Evolutionary conservation across 2,113 vertebrate genomes (phyloP).

Genomic region (Gasterosteus nipponicus): DNA sequence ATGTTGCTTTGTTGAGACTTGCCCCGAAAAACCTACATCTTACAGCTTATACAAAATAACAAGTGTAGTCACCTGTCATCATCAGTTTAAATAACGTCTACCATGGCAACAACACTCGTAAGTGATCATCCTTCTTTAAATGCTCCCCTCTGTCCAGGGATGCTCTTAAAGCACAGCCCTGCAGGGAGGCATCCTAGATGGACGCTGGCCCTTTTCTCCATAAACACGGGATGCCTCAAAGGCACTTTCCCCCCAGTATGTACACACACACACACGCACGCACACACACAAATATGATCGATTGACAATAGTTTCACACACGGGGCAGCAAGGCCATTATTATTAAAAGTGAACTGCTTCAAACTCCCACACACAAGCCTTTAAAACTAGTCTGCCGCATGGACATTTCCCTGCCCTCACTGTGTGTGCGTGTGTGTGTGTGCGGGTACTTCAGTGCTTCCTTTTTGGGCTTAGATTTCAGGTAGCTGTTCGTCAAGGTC

Average conservation of each 20-base stretch:
- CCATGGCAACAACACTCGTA: background rate
- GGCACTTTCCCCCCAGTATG: background rate
- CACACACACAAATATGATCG: conserved; percentile 10
- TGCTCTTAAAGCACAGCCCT: conserved; percentile 12
- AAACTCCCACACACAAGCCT: background rate
- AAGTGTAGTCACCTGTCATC: no score
- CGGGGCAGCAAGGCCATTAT: background rate
- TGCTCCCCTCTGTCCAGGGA: background rate
- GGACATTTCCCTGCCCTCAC: conserved; percentile 18
- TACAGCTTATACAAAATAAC: background rate
- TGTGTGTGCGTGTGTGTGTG: background rate
- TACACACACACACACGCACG: background rate
- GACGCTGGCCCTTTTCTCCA: conserved; percentile 35
- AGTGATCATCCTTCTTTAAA: background rate
- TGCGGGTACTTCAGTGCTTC: conserved; percentile 39
- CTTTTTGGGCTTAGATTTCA: conserved; percentile 67
- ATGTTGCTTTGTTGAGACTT: background rate
- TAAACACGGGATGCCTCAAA: conserved; percentile 33
- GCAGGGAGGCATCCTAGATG: conserved; percentile 8
- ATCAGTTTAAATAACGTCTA: background rate
- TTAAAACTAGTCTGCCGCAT: conserved; percentile 6
- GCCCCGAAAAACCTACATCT: no score
- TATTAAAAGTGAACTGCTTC: conserved; percentile 17
- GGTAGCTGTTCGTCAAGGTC: conserved; percentile 63
- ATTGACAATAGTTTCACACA: conserved; percentile 24